These are phyloP conservation scores for Platyscapa corneri DNA, from an alignment of 1,140 invertebrate genomes.

Conservation along the genomic window DNA sequence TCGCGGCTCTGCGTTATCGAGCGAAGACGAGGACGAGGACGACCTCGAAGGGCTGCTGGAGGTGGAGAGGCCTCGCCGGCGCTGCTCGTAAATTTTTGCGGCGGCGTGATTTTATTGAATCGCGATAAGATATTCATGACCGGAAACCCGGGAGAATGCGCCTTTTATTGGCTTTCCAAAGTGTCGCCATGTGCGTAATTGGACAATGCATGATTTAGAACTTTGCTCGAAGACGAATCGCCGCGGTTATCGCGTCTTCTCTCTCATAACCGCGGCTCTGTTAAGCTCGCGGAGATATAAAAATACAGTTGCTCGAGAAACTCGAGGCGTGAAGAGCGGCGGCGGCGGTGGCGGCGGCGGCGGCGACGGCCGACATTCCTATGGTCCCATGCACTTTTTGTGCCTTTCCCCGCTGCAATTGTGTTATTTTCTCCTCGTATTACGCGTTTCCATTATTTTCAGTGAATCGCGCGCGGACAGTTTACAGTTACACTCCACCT, in stretches of 20 bases:
- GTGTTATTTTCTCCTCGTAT: neutral
- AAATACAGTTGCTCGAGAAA: neutral
- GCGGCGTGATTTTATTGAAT: slow-evolving; percentile 38
- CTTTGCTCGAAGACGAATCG: neutral
- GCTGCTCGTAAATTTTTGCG: slow-evolving; percentile 11
- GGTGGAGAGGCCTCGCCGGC: neutral
- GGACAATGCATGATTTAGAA: slow-evolving; percentile 38
- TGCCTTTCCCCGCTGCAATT: neutral
- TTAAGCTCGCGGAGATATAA: neutral
- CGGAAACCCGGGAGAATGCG: slow-evolving; percentile 13
- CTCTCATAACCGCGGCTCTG: neutral
- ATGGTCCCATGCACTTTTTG: too few relatives aligned
- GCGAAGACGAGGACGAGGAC: too few relatives aligned
- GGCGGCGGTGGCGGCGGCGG: too few relatives aligned
- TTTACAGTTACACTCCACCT: neutral
- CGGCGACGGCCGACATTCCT: too few relatives aligned
- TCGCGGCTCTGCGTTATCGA: too few relatives aligned
- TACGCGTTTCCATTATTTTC: neutral
- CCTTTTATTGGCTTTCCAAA: neutral
- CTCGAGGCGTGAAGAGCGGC: neutral
- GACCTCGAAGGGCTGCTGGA: too few relatives aligned
- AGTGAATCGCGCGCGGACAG: neutral
- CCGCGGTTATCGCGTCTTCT: neutral
- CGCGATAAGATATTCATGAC: slow-evolving; percentile 37
- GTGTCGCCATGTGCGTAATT: slow-evolving; percentile 20